Evolutionary conservation across 2,888 invertebrate genomes (phyloP).

Genomic region (Macrosoma leucophasiata): DNA sequence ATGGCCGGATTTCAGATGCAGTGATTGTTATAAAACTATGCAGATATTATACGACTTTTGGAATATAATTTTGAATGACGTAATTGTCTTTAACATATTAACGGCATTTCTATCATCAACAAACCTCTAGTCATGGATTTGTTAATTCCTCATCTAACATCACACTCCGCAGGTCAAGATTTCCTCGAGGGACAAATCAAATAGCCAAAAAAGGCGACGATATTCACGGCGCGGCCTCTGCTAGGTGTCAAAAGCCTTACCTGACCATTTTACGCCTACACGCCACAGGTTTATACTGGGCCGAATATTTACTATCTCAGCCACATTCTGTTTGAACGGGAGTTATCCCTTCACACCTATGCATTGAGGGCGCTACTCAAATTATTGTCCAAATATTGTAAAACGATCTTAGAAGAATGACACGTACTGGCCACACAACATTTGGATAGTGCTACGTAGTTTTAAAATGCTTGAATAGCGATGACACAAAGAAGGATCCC

Average conservation of each 20-base stretch:
- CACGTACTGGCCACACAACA: no score
- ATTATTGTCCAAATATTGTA: slow-evolving; percentile 55
- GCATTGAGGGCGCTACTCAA: slow-evolving; percentile 56
- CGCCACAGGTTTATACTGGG: slow-evolving; percentile 39
- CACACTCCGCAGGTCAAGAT: slow-evolving; percentile 36
- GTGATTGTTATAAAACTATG: no score
- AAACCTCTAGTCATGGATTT: no score
- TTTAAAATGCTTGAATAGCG: no score
- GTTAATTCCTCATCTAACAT: no score
- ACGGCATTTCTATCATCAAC: no score
- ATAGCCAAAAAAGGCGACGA: slow-evolving; percentile 60
- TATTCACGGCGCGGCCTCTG: slow-evolving; percentile 58
- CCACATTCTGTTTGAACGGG: slow-evolving; percentile 61
- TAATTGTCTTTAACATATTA: no score
- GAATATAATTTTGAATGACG: no score
- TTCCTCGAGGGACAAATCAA: slow-evolving; percentile 43
- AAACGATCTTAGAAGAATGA: slow-evolving; percentile 45
- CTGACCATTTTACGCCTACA: slow-evolving; percentile 64
- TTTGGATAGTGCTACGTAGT: no score
- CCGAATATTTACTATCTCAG: slow-evolving; percentile 57
- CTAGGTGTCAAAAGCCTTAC: slow-evolving; percentile 75
- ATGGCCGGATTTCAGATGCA: no score
- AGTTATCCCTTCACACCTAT: slow-evolving; percentile 69
- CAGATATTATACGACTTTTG: no score
- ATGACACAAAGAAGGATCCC: no score